These are phyloP conservation scores for Xiphophorus birchmanni DNA, from an alignment of 2,797 vertebrate species.

Conservation along the genomic window DNA sequence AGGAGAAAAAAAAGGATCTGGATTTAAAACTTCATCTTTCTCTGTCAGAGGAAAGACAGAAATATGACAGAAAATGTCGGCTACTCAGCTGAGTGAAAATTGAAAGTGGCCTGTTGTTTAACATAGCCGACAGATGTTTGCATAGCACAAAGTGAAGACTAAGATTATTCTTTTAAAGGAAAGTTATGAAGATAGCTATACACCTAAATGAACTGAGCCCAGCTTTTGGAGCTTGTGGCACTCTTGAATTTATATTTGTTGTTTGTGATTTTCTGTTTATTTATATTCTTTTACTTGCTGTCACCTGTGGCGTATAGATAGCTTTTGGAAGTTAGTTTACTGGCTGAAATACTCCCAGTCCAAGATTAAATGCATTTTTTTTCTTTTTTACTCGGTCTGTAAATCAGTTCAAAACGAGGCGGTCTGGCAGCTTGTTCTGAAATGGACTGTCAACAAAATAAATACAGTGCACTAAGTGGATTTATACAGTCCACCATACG, in stretches of 20 bases:
- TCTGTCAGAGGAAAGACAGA: constrained; percentile 35
- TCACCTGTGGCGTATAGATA: constrained; percentile 38
- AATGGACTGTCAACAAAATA: constrained; percentile 55
- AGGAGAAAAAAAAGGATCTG: constrained; percentile 24
- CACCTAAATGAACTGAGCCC: constrained; percentile 25
- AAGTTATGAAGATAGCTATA: constrained; percentile 24
- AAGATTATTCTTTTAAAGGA: constrained; percentile 54
- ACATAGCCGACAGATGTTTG: constrained; percentile 49
- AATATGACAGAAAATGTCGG: constrained; percentile 38
- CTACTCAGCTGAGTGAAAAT: constrained; percentile 52
- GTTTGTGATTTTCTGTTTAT: constrained; percentile 26
- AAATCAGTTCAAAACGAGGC: constrained; percentile 41
- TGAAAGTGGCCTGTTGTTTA: constrained; percentile 49
- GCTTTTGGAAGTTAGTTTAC: constrained; percentile 26
- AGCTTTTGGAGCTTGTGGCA: constrained; percentile 26
- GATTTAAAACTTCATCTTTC: constrained; percentile 29
- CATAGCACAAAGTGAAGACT: constrained; percentile 48
- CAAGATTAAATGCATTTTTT: constrained; percentile 44
- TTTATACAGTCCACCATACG: constrained; percentile 37
- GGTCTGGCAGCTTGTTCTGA: constrained; percentile 45
- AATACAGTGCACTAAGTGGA: constrained; percentile 40
- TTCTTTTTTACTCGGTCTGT: constrained; percentile 7
- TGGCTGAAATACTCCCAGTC: constrained; percentile 21
- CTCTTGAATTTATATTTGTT: constrained; percentile 2
- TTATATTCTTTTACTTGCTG: constrained; percentile 36